Evolutionary conservation across 2,797 vertebrate genomes (phyloP), one percentile per base, ranked within the genome.

Genomic region (Chrosomus eos): DNA sequence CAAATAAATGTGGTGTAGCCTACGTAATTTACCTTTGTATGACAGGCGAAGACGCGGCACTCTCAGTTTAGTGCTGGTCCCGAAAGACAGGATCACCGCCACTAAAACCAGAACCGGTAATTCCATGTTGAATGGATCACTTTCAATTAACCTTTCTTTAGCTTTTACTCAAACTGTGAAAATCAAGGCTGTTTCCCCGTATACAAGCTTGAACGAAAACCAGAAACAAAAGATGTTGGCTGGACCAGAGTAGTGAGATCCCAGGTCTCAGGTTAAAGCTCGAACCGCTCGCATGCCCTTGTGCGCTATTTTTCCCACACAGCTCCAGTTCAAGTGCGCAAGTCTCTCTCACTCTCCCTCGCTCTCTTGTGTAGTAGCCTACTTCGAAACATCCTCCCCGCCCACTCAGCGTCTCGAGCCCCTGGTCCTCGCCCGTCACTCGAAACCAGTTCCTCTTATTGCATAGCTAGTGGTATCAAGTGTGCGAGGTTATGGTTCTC

Each of bases 21-120:
- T n/a, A 26, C 60, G 26, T 13, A 43, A 14, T 51, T 89, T 90
- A 96, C 95, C 95, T 95, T 95, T 95, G 80, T 94, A 91, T n/a
- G 94, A 91, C 71, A 95, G 93, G 74, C 95, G 95, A 89, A 96
- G 92, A 1, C 95, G 92, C 4, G 95, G 95, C 19, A 95, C 92
- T 53, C 94, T 95, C 45, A 91, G 84, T 89, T 94, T 95, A 88
- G 87, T 92, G 11, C 90, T 85, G 71, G 92, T 89, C 31, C 85
- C 71, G 18, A 70, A 81, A 70, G 86, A 40, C 88, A 91, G 1
- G n/a, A 94, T 88, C 4, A 94, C 83, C 45, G 88, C 87, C 68
- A 87, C 8, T 66, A 93, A 33, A 78, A 93, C 43, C 85, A 92
- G 87, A 90, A 21, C 62, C 71, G 84, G 87, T 90, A 92, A 91